phyloP scores from a whole-genome alignment of 2,113 vertebrate species.

The Stomatorhinus ivindoensis region DNA sequence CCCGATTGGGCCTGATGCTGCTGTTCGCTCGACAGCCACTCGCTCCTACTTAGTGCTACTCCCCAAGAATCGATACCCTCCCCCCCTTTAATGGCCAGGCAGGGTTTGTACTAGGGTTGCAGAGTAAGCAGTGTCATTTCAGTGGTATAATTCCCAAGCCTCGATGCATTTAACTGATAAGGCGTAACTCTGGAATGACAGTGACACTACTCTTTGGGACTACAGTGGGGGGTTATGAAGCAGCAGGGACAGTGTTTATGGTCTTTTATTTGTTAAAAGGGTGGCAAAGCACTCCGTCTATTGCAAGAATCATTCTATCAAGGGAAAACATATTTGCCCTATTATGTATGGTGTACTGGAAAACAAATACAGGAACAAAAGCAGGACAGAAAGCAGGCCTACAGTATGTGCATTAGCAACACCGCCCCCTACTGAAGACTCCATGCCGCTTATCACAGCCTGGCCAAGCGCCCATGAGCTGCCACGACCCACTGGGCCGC shows the following conservation, averaged over 20 bases:
- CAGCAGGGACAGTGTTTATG: not conserved
- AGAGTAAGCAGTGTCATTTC: not conserved
- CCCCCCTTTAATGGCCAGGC: not conserved
- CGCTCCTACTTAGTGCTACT: not conserved
- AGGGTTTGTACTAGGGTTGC: not conserved
- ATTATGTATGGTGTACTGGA: not conserved
- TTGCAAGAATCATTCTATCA: not conserved
- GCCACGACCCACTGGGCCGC: not conserved
- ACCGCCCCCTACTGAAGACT: not conserved
- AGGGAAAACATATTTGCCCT: not conserved
- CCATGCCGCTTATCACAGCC: not conserved
- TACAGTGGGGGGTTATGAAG: not conserved
- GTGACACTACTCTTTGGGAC: not conserved
- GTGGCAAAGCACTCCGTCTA: not conserved
- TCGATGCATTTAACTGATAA: not conserved
- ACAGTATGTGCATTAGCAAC: not conserved
- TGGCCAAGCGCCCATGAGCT: not conserved
- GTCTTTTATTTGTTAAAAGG: not conserved
- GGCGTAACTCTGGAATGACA: not conserved
- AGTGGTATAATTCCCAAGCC: not conserved
- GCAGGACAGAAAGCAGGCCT: not conserved
- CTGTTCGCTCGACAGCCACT: not conserved
- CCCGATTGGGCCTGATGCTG: not conserved
- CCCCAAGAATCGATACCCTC: not conserved
- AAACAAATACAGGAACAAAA: not conserved